Evolutionary conservation across 2,888 invertebrate genomes (phyloP), one percentile per base, ranked within the genome.

Genomic region (Heliothis peltigera): DNA sequence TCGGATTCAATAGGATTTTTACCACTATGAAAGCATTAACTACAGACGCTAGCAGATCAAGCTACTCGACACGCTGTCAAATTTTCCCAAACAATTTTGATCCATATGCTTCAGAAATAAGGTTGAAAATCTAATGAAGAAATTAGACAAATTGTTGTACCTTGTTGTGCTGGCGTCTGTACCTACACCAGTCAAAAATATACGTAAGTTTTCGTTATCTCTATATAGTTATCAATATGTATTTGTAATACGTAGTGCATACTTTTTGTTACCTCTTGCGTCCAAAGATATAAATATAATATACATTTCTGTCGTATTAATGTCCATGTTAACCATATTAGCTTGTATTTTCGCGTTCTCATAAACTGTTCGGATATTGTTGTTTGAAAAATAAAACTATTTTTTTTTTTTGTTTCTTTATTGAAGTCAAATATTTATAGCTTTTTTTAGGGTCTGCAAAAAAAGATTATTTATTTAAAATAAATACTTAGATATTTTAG

Each of bases 341-440:
- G 80, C 78, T 80, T 67, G 46, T 80, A 82, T 71, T 84, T 81
- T 79, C 75, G 78, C 81, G 68, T 81, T 81, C 76, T 82, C 77
- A 73, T 77, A 69, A 77, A 77, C 59, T 22, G 63, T 46, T 22
- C 43, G 21, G 42, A 19, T 67, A 69, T 63, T 69, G 77, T 75
- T 77, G 77, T 75, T 83, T 77, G 71, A 66, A 70, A 56, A 62
- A 51, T 51, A 44, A 18, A 12, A 32, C 1, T 1, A 35, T 21
- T 7, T 35, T 47, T 1, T 10, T 2, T 46, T 15, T 12, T 19
- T 17, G 12, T 48, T n/a, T n/a, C n/a, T 48, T 28, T 8, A 19
- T 49, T 1, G 10, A 21, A 18, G 10, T 49, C 12, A 35, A 19
- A 12, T 46, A 49, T 22, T 47, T 59, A 32, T 19, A 42, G 6